Evolutionary conservation across 2,888 invertebrate species (phyloP), one percentile per base, ranked within the genome.

Genomic region (Schrankia costaestrigalis): DNA sequence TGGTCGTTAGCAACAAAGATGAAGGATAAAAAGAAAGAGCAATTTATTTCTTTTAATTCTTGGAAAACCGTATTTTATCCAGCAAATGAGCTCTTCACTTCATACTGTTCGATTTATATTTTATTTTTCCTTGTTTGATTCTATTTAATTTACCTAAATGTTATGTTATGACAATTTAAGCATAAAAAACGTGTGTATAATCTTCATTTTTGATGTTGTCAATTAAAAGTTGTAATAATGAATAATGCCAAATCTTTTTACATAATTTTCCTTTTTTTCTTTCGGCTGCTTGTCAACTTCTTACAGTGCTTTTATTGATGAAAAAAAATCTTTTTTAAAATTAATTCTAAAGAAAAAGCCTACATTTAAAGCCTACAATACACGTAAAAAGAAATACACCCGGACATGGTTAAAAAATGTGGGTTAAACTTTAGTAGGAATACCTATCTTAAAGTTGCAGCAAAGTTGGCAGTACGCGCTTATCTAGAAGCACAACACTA

Each of bases 371-470:
- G 8, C 21, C 21, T 3, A 21, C 5, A 21, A n/a, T 17, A 4
- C 4, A 3, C 6, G 17, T 17, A 17, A 17, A 17, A 4, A 17
- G 6, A 17, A 6, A 17, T 6, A 6, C 9, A 10, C 10, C 3
- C n/a, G 2, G 5, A 3, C 3, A 1, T 10, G n/a, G 21, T 9
- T 19, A 4, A 7, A 10, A 8, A n/a, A 14, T 15, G 2, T 5
- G 11, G 15, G 26, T 15, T 26, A 26, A 26, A 26, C 10, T 26
- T 26, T 26, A 26, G 9, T 15, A 26, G 9, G 26, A 15, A 26
- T 6, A 9, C n/a, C n/a, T n/a, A n/a, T 26, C 10, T 9, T 15
- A 26, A 25, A 26, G 15, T 26, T 26, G 26, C 15, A 15, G 25
- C 10, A 13, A 13, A 25, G 24, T 26, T 15, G 15, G 15, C 14